phyloP scores from a whole-genome alignment of 2,888 invertebrate genomes.

The Cheilosia soror region DNA sequence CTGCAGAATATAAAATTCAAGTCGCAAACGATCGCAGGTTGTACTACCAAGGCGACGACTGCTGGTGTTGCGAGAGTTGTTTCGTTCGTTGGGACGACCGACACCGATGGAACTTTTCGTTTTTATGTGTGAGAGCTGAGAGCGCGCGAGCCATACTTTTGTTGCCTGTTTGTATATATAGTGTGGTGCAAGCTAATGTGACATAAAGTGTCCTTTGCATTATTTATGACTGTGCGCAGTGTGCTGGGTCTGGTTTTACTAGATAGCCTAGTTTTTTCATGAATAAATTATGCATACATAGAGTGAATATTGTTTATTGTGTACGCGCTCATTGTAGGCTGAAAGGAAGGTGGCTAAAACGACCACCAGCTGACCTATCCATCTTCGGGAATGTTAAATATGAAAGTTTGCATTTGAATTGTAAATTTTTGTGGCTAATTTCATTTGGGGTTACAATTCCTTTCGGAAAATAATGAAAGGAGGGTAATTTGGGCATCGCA shows the following conservation, averaged over 20 bases:
- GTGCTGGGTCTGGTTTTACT: slow-evolving; percentile 12
- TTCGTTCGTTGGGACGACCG: neutral
- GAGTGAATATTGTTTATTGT: slow-evolving; percentile 17
- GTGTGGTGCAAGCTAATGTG: slow-evolving; percentile 66
- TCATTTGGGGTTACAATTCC: neutral
- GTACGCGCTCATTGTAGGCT: slow-evolving; percentile 4
- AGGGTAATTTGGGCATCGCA: neutral
- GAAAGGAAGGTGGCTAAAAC: slow-evolving; percentile 7
- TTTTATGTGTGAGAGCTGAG: neutral
- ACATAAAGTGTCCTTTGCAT: slow-evolving; percentile 72
- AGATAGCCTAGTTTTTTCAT: slow-evolving; percentile 52
- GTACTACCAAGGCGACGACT: slow-evolving; percentile 22
- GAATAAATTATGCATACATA: slow-evolving; percentile 45
- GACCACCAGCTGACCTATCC: slow-evolving; percentile 34
- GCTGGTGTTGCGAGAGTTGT: slow-evolving; percentile 37
- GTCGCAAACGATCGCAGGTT: slow-evolving; percentile 54
- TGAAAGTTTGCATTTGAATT: slow-evolving; percentile 25
- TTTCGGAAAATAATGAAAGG: neutral
- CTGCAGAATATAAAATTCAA: slow-evolving; percentile 37
- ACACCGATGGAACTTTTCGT: neutral
- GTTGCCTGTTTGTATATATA: slow-evolving; percentile 22
- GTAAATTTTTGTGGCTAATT: slow-evolving; percentile 4
- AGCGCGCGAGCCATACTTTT: slow-evolving; percentile 4
- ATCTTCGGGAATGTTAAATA: slow-evolving; percentile 30
- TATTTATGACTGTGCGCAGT: slow-evolving; percentile 49